These are phyloP conservation scores for Cryptophagus acutangulus DNA, from an alignment of 2,888 invertebrate species.

Conservation along the genomic window DNA sequence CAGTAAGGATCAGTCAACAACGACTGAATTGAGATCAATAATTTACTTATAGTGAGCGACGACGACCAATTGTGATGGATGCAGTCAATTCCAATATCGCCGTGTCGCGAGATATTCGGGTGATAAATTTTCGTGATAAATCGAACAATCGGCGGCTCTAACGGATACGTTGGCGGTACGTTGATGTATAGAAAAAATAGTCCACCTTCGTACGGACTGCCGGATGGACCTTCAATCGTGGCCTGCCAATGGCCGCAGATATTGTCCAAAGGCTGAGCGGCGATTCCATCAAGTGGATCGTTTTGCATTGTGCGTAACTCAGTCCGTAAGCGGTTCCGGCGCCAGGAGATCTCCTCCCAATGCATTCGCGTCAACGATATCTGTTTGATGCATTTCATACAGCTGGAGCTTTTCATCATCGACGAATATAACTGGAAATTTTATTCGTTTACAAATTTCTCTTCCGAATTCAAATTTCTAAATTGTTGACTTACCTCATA, in stretches of 20 bases:
- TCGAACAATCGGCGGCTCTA: constrained; percentile 85
- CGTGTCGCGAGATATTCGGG: constrained; percentile 91
- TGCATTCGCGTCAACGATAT: constrained; percentile 70
- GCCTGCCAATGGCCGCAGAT: constrained; percentile 92
- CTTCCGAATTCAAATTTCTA: neutral
- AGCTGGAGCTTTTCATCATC: constrained; percentile 74
- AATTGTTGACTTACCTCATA: constrained; percentile 54
- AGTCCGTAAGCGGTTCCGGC: constrained; percentile 71
- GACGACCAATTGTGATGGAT: constrained; percentile 96
- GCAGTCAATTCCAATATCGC: constrained; percentile 92
- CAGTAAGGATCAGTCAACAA: constrained; percentile 86
- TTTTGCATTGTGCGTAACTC: constrained; percentile 67
- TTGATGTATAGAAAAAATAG: constrained; percentile 86
- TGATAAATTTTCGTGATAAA: constrained; percentile 92
- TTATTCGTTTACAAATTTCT: neutral
- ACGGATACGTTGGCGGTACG: constrained; percentile 83
- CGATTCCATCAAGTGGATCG: constrained; percentile 82
- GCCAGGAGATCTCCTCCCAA: constrained; percentile 71
- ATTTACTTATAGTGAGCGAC: constrained; percentile 84
- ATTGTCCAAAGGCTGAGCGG: constrained; percentile 73
- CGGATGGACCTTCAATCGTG: constrained; percentile 83
- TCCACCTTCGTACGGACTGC: constrained; percentile 92
- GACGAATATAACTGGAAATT: constrained; percentile 58
- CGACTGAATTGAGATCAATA: constrained; percentile 82
- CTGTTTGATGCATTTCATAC: constrained; percentile 80